A percentile compares a stretch with the other conserved stretches of the same genome.
phyloP scores from a whole-genome alignment of 2,113 vertebrate species.

The Myotis yumanensis region DNA sequence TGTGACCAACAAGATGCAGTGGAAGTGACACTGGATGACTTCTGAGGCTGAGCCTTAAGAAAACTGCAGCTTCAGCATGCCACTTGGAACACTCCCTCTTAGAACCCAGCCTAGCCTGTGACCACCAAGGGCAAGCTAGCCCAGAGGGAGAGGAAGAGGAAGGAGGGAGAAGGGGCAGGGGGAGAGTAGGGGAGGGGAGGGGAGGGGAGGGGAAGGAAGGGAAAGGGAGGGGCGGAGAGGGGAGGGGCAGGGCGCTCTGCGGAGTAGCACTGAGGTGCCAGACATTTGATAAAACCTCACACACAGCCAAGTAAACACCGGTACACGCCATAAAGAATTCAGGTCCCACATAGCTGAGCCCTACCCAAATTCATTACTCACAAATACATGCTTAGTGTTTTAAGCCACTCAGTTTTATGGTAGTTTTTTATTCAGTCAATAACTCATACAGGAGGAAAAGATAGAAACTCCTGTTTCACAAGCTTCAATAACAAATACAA shows the following conservation, averaged over 20 bases:
- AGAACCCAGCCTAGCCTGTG: not conserved
- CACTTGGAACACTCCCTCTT: not conserved
- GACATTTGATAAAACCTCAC: not conserved
- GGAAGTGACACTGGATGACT: not conserved
- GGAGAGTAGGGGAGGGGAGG: not conserved
- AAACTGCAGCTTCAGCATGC: not conserved
- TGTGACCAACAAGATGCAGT: not conserved
- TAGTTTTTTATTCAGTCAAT: not conserved
- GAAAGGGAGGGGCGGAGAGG: not conserved
- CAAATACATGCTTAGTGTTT: not conserved
- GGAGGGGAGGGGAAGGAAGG: rapidly evolving
- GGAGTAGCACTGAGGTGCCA: not conserved
- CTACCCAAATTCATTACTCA: not conserved
- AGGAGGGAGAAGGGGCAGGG: not conserved
- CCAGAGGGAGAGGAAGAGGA: not conserved
- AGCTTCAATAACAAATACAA: not conserved
- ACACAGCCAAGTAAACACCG: not conserved
- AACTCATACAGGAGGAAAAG: not conserved
- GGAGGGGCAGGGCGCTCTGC: not conserved
- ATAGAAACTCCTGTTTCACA: not conserved
- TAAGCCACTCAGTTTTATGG: not conserved
- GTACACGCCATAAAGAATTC: not conserved
- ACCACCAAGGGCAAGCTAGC: not conserved
- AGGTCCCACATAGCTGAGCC: not conserved
- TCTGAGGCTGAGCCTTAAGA: not conserved